A percentile compares a stretch with the other conserved stretches of the same genome.
Conservation (phyloP, 2,113 vertebrate species). For the Pseudolaguvia tuberculata region DNA sequence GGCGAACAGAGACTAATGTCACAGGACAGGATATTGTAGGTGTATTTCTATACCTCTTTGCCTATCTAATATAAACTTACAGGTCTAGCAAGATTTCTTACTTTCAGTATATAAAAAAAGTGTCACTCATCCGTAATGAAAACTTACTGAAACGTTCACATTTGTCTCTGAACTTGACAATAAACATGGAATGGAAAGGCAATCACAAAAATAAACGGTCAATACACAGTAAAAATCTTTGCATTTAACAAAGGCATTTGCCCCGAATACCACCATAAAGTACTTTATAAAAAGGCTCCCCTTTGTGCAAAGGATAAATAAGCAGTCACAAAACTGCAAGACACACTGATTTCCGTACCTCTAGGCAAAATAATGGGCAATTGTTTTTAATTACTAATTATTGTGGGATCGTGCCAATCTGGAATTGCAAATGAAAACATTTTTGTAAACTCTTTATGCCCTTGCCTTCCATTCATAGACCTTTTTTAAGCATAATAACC, state of each 20-base stretch:
- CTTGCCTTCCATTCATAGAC: constrained; percentile 63
- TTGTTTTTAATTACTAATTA: constrained; percentile 51
- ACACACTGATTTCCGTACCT: constrained; percentile 54
- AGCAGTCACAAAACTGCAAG: constrained; percentile 25
- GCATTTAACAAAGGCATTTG: constrained; percentile 30
- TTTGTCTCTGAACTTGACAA: constrained; percentile 3
- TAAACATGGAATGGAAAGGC: neutral
- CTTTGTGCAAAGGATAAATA: constrained; percentile 37
- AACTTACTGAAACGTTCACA: neutral
- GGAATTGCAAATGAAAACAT: constrained; percentile 65
- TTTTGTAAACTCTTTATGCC: constrained; percentile 62
- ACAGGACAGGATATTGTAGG: constrained; percentile 59
- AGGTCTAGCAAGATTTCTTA: constrained; percentile 18
- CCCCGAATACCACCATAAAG: constrained; percentile 11
- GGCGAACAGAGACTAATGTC: constrained; percentile 56
- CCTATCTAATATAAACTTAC: constrained; percentile 46
- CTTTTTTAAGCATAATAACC: constrained; percentile 60
- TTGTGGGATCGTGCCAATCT: constrained; percentile 61
- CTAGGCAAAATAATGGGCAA: constrained; percentile 61
- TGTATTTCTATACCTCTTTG: constrained; percentile 55
- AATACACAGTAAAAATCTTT: constrained; percentile 2
- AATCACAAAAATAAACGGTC: neutral
- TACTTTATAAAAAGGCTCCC: constrained; percentile 28
- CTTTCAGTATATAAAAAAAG: too few relatives aligned
- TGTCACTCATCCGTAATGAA: too few relatives aligned